phyloP scores from a whole-genome alignment of 2,113 vertebrate species.

The Marmota flaviventris region DNA sequence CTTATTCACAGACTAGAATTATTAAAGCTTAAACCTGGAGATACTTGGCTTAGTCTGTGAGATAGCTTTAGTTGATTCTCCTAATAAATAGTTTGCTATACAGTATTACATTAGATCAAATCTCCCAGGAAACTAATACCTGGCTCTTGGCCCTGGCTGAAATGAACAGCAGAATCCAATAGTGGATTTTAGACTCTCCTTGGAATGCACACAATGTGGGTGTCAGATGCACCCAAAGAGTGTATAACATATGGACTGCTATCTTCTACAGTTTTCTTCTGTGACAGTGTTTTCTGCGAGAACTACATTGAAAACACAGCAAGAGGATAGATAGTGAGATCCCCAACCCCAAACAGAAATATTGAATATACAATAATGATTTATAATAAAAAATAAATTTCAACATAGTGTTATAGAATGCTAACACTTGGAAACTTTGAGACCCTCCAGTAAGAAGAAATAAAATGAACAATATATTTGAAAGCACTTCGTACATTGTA shows the following conservation, averaged over 20 bases:
- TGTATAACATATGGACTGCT: no score
- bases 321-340: background rate
- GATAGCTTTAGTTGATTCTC: background rate
- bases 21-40: background rate
- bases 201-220: background rate
- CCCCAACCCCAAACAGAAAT: background rate
- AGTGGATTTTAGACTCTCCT: accelerated
- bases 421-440: background rate
- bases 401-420: background rate
- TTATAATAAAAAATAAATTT: background rate
- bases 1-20: background rate
- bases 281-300: background rate
- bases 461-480: background rate
- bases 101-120: background rate
- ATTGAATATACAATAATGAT: background rate
- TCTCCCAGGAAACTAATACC: background rate
- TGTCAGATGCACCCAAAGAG: background rate
- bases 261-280: background rate
- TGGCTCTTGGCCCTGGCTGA: background rate
- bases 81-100: background rate
- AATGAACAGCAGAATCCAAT: background rate
- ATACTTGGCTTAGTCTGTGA: background rate
- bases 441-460: background rate
- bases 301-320: background rate
- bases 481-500: background rate